These are phyloP conservation scores for Girardinichthys multiradiatus DNA, from an alignment of 2,113 vertebrate genomes.

Conservation along the genomic window DNA sequence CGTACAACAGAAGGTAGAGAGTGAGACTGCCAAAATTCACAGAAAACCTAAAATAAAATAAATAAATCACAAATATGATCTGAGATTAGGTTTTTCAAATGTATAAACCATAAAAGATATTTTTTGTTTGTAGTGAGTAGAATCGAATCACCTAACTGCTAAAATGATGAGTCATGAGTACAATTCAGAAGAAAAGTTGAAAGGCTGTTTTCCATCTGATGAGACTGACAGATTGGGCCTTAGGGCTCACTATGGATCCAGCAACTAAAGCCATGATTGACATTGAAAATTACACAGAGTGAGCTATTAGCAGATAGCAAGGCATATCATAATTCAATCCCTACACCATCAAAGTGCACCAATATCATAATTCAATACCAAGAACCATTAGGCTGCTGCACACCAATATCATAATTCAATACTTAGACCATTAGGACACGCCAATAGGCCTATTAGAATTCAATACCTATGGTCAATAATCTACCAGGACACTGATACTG, in stretches of 20 bases:
- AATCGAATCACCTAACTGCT: not conserved
- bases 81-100: not conserved
- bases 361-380: constrained; percentile 81
- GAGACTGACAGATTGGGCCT: constrained; percentile 54
- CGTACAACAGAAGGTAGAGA: constrained; percentile 31
- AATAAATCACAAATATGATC: not conserved
- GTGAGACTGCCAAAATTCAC: constrained; percentile 32
- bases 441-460: constrained; percentile 79
- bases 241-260: constrained; percentile 68
- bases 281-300: constrained; percentile 74
- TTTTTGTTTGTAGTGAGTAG: constrained; percentile 4
- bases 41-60: constrained; percentile 4
- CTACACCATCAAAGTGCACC: constrained; percentile 73
- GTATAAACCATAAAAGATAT: not conserved
- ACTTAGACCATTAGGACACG: constrained; percentile 71
- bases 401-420: constrained; percentile 82
- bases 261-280: constrained; percentile 69
- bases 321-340: constrained; percentile 79
- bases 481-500: constrained; percentile 72
- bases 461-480: constrained; percentile 79
- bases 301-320: constrained; percentile 78
- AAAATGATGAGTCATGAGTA: not conserved
- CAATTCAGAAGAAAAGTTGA: constrained; percentile 40
- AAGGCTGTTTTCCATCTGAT: constrained; percentile 47
- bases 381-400: constrained; percentile 72